Conservation (phyloP, 1,140 invertebrate genomes). For the Grapholita molesta region DNA sequence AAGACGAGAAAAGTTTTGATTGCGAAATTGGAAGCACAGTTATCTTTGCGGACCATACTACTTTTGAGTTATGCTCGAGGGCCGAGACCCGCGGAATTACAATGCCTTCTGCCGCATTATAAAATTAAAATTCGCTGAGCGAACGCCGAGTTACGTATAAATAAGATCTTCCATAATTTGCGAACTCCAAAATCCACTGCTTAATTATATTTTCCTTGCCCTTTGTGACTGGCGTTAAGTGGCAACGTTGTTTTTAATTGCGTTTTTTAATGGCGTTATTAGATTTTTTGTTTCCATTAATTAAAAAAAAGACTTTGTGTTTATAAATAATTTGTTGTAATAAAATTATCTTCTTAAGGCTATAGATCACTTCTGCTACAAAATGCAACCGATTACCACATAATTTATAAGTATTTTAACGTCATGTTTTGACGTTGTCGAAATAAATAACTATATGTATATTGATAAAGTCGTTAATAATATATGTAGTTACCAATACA, state of each 20-base stretch:
- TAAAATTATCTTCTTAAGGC: not conserved
- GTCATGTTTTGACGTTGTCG: too few species aligned
- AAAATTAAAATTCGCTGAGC: conserved; percentile 57
- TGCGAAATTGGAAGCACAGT: conserved; percentile 63
- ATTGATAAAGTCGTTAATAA: too few species aligned
- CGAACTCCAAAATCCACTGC: conserved; percentile 48
- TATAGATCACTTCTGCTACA: too few species aligned
- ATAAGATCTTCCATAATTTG: conserved; percentile 53
- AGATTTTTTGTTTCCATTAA: conserved; percentile 12
- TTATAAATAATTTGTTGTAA: not conserved
- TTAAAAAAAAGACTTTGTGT: not conserved
- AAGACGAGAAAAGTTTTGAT: conserved; percentile 71
- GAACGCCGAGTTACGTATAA: conserved; percentile 43
- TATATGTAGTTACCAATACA: too few species aligned
- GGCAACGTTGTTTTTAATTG: conserved; percentile 38
- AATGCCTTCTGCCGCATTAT: conserved; percentile 41
- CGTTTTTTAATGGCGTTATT: conserved; percentile 22
- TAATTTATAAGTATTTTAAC: too few species aligned
- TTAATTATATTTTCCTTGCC: conserved; percentile 53
- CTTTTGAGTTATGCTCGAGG: conserved; percentile 56
- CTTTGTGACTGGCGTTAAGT: conserved; percentile 33
- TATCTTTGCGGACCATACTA: conserved; percentile 56
- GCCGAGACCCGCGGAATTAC: conserved; percentile 40
- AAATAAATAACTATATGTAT: too few species aligned
- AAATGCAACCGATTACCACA: too few species aligned